Base-by-base conservation (phyloP, 2,797 vertebrate species). In the Sebastes flavidus region DNA sequence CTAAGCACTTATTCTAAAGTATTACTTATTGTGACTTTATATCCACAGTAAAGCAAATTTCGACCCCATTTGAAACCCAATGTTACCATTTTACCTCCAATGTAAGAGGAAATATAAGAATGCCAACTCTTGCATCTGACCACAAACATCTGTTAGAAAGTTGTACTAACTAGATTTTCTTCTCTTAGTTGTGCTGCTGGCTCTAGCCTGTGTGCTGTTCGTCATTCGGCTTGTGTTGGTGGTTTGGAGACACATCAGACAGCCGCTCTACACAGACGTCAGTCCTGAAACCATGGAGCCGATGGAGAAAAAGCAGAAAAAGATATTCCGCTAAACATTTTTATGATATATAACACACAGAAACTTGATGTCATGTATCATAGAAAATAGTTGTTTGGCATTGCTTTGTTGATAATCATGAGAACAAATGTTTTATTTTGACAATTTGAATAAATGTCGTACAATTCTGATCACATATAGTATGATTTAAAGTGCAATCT, bases 181-280 rank as follows among this genome's bases (percentile, higher is more conserved):
- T 72, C 36, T 76, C 54, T 8, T 25, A 96, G 94, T 54, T 72
- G 90, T 81, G 24, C 87, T 96, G 25, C 76, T 96, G 81, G 90
- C 78, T 24, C 1, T 92, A 8, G 86, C 78, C 49, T 93, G 71
- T 24, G n/a, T 61, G 27, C 73, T 95, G 77, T 94, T 95, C 62
- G 74, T 58, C 14, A 22, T 86, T 1, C 85, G 92, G 60, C 60
- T 95, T 38, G 27, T 73, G 67, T 72, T 96, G 86, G 93, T 96
- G 77, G 14, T 94, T 69, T 95, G 93, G 94, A 95, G 90, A 77
- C 94, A 95, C 76, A 49, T 87, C 56, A 95, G 89, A 60, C 86
- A 88, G 25, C 95, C 95, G 1, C 80, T 96, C 6, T 95, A 94
- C 9, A 13, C 46, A 55, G 81, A 85, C 4, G 36, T 29, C 20